Evolutionary conservation across 2,113 vertebrate genomes (phyloP).

Genomic region (Gallinago paraguaiae): DNA sequence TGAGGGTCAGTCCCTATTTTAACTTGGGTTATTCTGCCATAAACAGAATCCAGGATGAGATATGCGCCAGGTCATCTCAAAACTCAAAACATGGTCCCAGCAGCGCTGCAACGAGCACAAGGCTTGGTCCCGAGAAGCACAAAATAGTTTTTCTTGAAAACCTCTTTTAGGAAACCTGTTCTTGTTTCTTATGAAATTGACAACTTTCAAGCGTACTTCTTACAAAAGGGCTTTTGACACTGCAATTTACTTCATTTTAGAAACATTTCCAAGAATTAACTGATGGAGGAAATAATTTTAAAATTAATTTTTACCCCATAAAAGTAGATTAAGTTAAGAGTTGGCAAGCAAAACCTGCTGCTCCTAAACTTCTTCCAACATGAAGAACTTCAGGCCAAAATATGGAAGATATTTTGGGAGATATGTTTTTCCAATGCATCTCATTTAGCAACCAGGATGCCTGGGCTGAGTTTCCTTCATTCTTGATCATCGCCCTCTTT

Average conservation of each 20-base stretch:
- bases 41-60: constrained; percentile 14
- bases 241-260: not conserved
- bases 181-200: not conserved
- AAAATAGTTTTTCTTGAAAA: not conserved
- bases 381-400: not conserved
- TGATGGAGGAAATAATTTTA: not conserved
- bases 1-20: not conserved
- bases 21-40: not conserved
- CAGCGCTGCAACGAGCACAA: not conserved
- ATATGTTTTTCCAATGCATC: not conserved
- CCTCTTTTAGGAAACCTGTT: not conserved
- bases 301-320: not conserved
- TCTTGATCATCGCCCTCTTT: not conserved
- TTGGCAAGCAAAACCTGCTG: not conserved
- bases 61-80: not conserved
- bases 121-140: not conserved
- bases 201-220: rapidly evolving
- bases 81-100: not conserved
- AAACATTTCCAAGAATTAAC: not conserved
- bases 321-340: not conserved
- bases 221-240: rapidly evolving
- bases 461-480: not conserved
- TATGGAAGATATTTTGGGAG: not conserved
- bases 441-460: not conserved
- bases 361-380: not conserved